Evolutionary conservation across 2,797 vertebrate species (phyloP).

Genomic region (Syncerus caffer): DNA sequence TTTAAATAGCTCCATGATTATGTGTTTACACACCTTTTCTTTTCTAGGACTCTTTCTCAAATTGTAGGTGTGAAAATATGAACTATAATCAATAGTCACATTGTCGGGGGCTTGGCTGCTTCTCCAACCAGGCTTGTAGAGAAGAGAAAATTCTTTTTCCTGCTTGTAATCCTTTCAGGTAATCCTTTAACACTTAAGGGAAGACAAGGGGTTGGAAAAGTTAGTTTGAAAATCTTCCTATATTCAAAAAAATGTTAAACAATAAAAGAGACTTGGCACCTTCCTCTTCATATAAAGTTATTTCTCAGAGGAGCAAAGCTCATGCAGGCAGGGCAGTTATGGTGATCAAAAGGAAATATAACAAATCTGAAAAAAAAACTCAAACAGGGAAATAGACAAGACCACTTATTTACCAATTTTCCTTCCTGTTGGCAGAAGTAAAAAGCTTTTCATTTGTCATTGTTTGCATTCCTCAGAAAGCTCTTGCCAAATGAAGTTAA

Average conservation of each 20-base stretch:
- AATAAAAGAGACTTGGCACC: background rate
- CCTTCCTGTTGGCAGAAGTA: background rate
- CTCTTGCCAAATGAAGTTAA: background rate
- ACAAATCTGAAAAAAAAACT: background rate
- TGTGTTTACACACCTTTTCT: accelerated
- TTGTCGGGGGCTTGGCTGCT: background rate
- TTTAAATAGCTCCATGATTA: background rate
- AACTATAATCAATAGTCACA: background rate
- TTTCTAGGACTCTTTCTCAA: background rate
- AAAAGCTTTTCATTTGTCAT: background rate
- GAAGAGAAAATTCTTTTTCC: background rate
- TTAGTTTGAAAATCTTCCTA: background rate
- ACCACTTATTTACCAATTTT: background rate
- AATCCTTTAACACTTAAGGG: background rate
- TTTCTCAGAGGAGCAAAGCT: background rate
- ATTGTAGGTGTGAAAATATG: background rate
- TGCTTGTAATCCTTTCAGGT: background rate
- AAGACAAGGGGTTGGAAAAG: background rate
- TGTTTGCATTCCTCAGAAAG: no score
- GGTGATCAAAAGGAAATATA: accelerated
- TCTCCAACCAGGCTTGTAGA: accelerated
- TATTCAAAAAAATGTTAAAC: background rate
- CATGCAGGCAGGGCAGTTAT: accelerated
- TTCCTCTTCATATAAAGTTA: accelerated
- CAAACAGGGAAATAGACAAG: no score